Evolutionary conservation across 2,888 invertebrate species (phyloP), one percentile per base, ranked within the genome.

Genomic region (Mesorhabditis spiculigera): DNA sequence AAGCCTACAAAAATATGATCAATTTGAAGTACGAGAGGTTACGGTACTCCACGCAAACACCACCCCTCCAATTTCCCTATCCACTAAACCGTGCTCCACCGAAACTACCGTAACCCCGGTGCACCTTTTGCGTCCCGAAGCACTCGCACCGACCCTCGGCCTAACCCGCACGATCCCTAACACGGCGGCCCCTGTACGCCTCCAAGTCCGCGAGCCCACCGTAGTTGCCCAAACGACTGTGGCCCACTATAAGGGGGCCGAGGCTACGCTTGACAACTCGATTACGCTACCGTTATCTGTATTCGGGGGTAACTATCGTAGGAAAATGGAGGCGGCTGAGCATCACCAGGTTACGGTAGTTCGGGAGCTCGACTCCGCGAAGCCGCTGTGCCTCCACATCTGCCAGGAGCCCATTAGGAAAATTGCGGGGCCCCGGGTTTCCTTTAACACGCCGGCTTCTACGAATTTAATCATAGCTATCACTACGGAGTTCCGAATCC

Each of bases 31-130:
- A 45, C 67, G 72, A 50, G 70, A 74, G 71, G 71, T 73, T 68
- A 65, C 50, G 42, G 69, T 72, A 63, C 65, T 74, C 63, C 71
- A 76, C 63, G 66, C 68, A 44, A 77, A 76, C 69, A 43, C 68
- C 45, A 68, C 76, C 66, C 68, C 70, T n/a, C 76, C 74, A 66
- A 66, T 73, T 63, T 67, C 71, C 16, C 70, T 80, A 8, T 68
- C 72, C 4, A 72, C 78, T 4, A 75, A 75, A 28, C 73, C 74
- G 28, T 66, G 77, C 45, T 45, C 70, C 41, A 61, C 61, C 50
- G 68, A 71, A 63, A 61, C 64, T 45, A 58, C 69, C n/a, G 64
- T 71, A 8, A 66, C 68, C 10, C 61, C 66, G 61, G 69, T 72
- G n/a, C 62, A 45, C 16, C 28, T 77, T 45, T 71, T 71, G 50